Percentiles rank a stretch among this genome's conserved stretches.
Evolutionary conservation across 2,888 invertebrate genomes (phyloP).

Genomic region (Ethmia dodecea): DNA sequence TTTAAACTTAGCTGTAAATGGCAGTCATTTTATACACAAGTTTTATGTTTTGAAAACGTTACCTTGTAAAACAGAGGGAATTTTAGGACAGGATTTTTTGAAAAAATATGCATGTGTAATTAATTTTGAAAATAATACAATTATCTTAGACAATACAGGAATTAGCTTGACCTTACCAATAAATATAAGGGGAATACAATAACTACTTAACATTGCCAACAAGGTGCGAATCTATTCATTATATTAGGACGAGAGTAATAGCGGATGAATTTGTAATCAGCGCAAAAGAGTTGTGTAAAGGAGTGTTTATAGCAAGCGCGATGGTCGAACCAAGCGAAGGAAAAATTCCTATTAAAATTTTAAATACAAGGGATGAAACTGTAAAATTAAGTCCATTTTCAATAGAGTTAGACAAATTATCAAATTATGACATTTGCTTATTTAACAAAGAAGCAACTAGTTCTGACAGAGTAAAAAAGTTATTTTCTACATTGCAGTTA

Average conservation of each 20-base stretch:
- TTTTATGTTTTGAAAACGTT: conserved; percentile 13
- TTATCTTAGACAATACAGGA: neutral
- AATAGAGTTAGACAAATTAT: neutral
- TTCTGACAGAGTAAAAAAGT: neutral
- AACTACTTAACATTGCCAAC: neutral
- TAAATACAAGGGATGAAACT: neutral
- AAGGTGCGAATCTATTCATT: neutral
- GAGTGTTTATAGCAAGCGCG: neutral
- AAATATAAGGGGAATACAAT: neutral
- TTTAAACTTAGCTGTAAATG: neutral
- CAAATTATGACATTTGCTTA: neutral
- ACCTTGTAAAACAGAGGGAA: conserved; percentile 11
- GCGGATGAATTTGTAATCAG: neutral
- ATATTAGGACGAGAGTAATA: neutral
- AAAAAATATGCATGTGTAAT: neutral
- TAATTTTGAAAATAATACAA: neutral
- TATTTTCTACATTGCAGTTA: conserved; percentile 5
- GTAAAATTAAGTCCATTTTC: neutral
- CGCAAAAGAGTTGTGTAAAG: neutral
- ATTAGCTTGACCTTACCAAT: neutral
- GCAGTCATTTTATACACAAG: conserved; percentile 6
- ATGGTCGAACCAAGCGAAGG: neutral
- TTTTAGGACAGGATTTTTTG: conserved; percentile 11
- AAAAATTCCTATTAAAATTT: neutral
- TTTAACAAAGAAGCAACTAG: conserved; percentile 3